phyloP scores from a whole-genome alignment of 2,113 vertebrate genomes.

The Gobio gobio region DNA sequence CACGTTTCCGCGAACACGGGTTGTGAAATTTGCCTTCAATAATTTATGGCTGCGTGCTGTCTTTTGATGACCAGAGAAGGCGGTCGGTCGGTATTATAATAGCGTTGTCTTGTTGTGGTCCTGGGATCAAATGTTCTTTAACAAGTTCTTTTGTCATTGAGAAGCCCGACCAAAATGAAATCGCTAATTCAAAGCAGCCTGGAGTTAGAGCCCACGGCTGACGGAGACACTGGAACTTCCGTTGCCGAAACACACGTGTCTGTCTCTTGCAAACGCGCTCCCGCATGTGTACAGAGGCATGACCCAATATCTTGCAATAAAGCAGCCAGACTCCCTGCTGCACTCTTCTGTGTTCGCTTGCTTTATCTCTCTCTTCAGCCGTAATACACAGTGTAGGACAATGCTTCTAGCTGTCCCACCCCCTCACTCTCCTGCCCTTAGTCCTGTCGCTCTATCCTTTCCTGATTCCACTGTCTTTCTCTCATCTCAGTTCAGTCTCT shows the following conservation, averaged over 20 bases:
- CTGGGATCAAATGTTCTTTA: constrained; percentile 9
- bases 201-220: not conserved
- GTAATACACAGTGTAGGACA: not conserved
- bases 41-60: constrained; percentile 19
- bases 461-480: not conserved
- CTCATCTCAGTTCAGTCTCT: not conserved
- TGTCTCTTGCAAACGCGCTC: constrained; percentile 1
- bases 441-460: not conserved
- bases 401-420: not conserved
- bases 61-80: not conserved
- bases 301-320: constrained; percentile 41
- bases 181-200: constrained; percentile 28
- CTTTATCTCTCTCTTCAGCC: constrained; percentile 37
- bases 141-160: constrained; percentile 14
- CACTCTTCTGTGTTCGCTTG: constrained; percentile 23
- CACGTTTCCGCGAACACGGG: constrained; percentile 44
- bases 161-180: not conserved
- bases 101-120: not conserved
- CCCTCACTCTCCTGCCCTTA: not conserved
- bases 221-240: constrained; percentile 5
- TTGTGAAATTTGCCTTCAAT: constrained; percentile 60
- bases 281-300: constrained; percentile 38
- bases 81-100: not conserved
- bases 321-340: constrained; percentile 42
- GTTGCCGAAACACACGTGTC: constrained; percentile 18